phyloP scores from a whole-genome alignment of 2,113 vertebrate genomes.

The Actenoides hombroni region DNA sequence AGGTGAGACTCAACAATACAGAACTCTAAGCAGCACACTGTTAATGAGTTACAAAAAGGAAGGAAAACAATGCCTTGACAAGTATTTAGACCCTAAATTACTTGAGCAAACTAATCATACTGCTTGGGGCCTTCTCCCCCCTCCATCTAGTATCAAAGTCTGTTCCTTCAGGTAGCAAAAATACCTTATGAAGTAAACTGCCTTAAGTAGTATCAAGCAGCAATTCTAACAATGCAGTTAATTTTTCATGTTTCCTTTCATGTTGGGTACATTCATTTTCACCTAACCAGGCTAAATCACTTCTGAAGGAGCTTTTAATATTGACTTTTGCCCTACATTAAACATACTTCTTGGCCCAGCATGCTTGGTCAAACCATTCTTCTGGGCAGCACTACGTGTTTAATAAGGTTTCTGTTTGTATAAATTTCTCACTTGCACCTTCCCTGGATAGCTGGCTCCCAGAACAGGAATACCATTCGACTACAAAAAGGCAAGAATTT shows the following conservation, averaged over 20 bases:
- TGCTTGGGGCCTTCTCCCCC: neutral
- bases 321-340: neutral
- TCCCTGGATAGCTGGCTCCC: neutral
- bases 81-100: neutral
- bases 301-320: neutral
- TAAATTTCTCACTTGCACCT: neutral
- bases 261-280: neutral
- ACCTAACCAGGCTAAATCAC: neutral
- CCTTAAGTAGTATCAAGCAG: neutral
- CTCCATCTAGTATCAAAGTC: neutral
- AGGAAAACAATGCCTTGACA: neutral
- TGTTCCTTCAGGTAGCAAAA: neutral
- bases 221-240: neutral
- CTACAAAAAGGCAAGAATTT: neutral
- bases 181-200: neutral
- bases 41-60: neutral
- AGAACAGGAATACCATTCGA: neutral
- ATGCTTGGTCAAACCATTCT: neutral
- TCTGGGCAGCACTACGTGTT: neutral
- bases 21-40: neutral
- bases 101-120: neutral
- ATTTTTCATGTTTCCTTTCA: slow-evolving; percentile 1
- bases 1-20: neutral
- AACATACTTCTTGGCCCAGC: neutral
- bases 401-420: neutral